phyloP scores from a whole-genome alignment of 2,797 vertebrate genomes.

The Ctenopoma multispine region DNA sequence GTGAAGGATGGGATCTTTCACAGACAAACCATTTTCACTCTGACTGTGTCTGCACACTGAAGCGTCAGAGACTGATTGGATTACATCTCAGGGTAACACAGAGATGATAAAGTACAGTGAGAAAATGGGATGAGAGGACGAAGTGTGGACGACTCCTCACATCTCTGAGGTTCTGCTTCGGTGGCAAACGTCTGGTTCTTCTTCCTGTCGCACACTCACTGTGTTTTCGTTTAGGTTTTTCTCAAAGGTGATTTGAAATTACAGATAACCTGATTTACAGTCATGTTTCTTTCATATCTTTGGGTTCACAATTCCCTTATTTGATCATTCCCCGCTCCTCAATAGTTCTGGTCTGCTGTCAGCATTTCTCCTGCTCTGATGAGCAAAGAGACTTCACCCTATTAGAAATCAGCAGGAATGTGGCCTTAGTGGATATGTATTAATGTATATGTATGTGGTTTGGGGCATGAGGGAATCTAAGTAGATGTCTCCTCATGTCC shows the following conservation, averaged over 20 bases:
- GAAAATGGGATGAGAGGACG: not conserved
- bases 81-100: conserved; percentile 1
- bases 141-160: conserved; percentile 22
- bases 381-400: not conserved
- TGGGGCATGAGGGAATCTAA: no score
- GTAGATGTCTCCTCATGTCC: no score
- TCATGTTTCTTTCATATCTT: not conserved
- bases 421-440: not conserved
- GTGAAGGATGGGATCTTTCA: conserved; percentile 22
- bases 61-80: conserved; percentile 49
- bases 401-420: not conserved
- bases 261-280: not conserved
- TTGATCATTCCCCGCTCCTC: no score
- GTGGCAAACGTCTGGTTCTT: conserved; percentile 35
- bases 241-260: not conserved
- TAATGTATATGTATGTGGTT: not conserved
- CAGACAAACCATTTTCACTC: conserved; percentile 15
- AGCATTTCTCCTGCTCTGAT: not conserved
- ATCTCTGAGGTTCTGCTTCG: conserved; percentile 19
- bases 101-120: not conserved
- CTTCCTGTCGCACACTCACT: not conserved
- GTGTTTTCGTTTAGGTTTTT: not conserved
- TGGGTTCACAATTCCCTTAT: not conserved
- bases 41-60: no score
- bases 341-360: not conserved